Conservation (phyloP, 2,113 vertebrate species). For the Parus major region DNA sequence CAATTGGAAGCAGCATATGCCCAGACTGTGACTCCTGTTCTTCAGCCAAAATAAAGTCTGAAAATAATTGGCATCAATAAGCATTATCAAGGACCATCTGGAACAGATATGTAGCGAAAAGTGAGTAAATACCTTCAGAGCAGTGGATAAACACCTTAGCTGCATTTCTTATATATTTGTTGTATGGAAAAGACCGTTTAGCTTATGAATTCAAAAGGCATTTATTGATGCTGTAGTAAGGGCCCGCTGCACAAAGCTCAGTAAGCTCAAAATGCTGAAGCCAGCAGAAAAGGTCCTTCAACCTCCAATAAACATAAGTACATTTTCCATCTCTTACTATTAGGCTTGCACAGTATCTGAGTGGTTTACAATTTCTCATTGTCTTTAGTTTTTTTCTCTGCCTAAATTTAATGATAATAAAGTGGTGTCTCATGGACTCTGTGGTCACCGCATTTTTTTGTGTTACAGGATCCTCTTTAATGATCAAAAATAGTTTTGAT, state of each 20-base stretch:
- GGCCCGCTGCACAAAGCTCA: neutral
- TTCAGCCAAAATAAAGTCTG: conserved; percentile 30
- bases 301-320: neutral
- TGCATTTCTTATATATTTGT: neutral
- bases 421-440: neutral
- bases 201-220: neutral
- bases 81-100: conserved; percentile 16
- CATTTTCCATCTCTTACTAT: neutral
- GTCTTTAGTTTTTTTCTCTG: neutral
- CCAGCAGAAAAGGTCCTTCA: neutral
- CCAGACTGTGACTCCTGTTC: neutral
- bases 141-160: neutral
- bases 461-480: neutral
- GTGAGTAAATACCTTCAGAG: neutral
- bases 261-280: conserved; percentile 1
- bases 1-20: neutral
- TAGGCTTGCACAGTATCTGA: neutral
- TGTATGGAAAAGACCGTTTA: neutral
- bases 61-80: conserved; percentile 21
- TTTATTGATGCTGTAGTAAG: neutral
- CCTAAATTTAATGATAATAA: neutral
- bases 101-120: neutral
- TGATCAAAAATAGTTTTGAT: neutral
- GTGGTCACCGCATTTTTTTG: neutral
- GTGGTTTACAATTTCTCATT: neutral